Evolutionary conservation across 2,113 vertebrate genomes (phyloP).

Genomic region (Etia nguti): DNA sequence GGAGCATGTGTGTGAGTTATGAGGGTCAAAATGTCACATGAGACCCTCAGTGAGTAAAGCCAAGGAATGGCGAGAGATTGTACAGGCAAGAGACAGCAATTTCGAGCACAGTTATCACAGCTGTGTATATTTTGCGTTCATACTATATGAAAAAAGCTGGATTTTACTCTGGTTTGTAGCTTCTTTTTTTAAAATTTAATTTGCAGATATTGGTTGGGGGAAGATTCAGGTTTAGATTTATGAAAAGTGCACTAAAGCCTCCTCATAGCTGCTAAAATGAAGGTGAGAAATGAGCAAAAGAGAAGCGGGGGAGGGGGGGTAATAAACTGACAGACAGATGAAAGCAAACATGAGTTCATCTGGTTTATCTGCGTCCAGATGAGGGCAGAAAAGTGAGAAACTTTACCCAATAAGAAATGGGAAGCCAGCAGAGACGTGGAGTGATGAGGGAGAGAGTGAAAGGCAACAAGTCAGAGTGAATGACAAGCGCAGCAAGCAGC

Average conservation of each 20-base stretch:
- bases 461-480: background rate
- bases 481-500: constrained; percentile 1
- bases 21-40: background rate
- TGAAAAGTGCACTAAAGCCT: background rate
- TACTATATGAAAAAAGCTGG: background rate
- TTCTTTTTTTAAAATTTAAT: background rate
- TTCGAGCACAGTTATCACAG: background rate
- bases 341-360: background rate
- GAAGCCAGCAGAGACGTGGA: background rate
- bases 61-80: background rate
- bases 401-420: background rate
- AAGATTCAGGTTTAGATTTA: background rate
- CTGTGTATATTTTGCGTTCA: background rate
- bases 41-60: background rate
- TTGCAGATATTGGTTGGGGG: background rate
- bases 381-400: background rate
- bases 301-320: background rate
- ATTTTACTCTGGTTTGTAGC: background rate
- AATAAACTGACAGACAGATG: background rate
- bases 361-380: constrained; percentile 7
- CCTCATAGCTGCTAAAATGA: background rate
- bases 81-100: background rate
- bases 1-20: background rate
- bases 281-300: background rate
- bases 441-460: background rate